phyloP scores from a whole-genome alignment of 2,888 invertebrate species.

The Hirtodrosophila confusa region DNA sequence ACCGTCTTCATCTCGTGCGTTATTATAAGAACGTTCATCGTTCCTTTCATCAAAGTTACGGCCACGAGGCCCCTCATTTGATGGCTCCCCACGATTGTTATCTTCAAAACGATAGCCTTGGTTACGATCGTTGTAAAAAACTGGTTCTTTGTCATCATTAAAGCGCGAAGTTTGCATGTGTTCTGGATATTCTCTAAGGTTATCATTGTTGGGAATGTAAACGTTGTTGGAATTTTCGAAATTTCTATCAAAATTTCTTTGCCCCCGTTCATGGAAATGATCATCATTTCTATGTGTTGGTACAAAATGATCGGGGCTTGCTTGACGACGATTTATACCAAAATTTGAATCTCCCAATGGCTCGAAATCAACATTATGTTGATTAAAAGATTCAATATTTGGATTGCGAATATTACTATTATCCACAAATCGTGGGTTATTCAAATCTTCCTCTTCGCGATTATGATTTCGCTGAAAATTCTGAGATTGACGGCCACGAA shows the following conservation, averaged over 20 bases:
- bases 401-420: neutral
- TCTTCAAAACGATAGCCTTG: neutral
- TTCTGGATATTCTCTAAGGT: neutral
- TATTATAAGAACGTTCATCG: neutral
- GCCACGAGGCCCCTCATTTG: neutral
- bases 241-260: constrained; percentile 7
- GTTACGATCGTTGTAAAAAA: constrained; percentile 3
- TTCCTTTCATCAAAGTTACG: neutral
- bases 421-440: neutral
- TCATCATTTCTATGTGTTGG: neutral
- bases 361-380: neutral
- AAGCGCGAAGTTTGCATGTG: neutral
- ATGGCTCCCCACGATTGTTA: neutral
- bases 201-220: constrained; percentile 1
- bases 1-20: neutral
- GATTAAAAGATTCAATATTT: constrained; percentile 8
- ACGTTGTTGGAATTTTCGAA: constrained; percentile 5
- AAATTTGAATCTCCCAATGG: neutral
- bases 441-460: neutral
- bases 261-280: neutral
- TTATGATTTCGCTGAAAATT: neutral
- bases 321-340: neutral
- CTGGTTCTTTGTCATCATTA: neutral
- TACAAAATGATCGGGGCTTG: constrained; percentile 1
- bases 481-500: neutral